Evolutionary conservation across 2,888 invertebrate genomes (phyloP).

Genomic region (Meta bourneti): DNA sequence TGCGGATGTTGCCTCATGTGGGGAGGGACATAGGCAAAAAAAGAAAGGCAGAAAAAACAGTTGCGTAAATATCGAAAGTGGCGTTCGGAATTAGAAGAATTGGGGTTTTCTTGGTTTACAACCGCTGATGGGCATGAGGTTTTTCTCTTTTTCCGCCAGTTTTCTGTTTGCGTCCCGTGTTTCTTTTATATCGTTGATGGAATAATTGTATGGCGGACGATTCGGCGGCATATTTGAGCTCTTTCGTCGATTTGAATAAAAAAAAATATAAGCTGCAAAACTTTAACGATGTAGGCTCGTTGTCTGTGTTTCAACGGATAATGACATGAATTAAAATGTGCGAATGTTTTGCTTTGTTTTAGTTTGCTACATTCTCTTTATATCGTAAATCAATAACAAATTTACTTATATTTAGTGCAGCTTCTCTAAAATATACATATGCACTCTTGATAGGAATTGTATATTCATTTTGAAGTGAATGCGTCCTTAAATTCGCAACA

Average conservation of each 20-base stretch:
- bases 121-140: neutral
- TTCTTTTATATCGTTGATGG: constrained; percentile 8
- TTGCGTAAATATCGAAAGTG: constrained; percentile 32
- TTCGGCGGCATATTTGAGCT: neutral
- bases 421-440: too few species aligned
- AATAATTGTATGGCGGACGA: neutral
- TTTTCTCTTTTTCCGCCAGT: neutral
- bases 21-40: neutral
- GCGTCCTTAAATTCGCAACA: too few species aligned
- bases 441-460: too few species aligned
- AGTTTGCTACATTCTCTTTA: neutral
- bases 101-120: neutral
- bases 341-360: neutral
- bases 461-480: too few species aligned
- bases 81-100: constrained; percentile 13
- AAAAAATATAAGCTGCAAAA: neutral
- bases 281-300: too few species aligned
- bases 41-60: neutral
- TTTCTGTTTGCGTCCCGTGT: neutral
- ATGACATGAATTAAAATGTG: neutral
- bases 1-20: neutral
- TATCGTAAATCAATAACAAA: too few species aligned
- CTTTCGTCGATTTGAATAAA: neutral
- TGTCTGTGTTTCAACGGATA: too few species aligned
- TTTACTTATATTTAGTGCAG: too few species aligned